These are phyloP conservation scores for Agrotis clavis DNA, from an alignment of 2,888 invertebrate species.

Conservation along the genomic window DNA sequence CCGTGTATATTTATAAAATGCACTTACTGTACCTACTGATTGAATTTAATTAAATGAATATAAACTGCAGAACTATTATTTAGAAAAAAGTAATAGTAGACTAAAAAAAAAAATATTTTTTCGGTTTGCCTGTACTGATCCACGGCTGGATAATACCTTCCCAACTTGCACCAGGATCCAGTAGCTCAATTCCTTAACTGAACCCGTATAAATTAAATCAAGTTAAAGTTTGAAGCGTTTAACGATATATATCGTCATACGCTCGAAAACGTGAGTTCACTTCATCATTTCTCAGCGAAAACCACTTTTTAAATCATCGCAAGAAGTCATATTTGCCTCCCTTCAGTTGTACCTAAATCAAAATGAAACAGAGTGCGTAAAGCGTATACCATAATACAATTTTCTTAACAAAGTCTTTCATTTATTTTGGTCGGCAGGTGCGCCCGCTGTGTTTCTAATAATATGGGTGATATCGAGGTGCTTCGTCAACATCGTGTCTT, in stretches of 20 bases:
- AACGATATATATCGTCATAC: background rate
- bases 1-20: background rate
- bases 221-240: too few relatives aligned
- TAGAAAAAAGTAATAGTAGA: background rate
- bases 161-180: too few relatives aligned
- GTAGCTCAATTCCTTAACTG: too few relatives aligned
- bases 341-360: background rate
- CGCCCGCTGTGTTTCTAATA: constrained; percentile 86
- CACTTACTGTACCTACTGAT: background rate
- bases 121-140: too few relatives aligned
- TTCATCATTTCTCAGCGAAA: background rate
- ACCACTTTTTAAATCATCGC: background rate
- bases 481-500: constrained; percentile 81
- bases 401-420: background rate
- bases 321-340: background rate
- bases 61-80: background rate
- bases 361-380: background rate
- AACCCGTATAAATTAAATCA: too few relatives aligned
- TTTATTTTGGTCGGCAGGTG: constrained; percentile 74
- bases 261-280: background rate
- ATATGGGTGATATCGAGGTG: constrained; percentile 88
- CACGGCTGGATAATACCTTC: too few relatives aligned
- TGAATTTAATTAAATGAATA: background rate
- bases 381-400: background rate
- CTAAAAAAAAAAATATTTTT: too few relatives aligned